These are phyloP conservation scores for Pardosa pseudoannulata DNA, from an alignment of 2,888 invertebrate species.

Conservation along the genomic window DNA sequence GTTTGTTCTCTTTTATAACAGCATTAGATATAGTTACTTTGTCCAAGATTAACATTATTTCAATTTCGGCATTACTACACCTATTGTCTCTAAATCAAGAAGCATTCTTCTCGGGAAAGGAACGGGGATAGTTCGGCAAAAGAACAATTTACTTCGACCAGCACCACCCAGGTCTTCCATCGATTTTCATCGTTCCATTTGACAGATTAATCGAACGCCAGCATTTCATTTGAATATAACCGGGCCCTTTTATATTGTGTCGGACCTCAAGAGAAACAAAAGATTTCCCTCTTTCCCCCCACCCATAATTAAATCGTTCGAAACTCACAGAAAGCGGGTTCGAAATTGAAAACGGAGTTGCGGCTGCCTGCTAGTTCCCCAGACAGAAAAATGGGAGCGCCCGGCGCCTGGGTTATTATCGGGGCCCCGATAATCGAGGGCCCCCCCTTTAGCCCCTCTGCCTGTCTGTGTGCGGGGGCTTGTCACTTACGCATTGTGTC, in stretches of 20 bases:
- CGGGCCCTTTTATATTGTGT: neutral
- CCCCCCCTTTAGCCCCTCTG: neutral
- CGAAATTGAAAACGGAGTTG: slow-evolving; percentile 10
- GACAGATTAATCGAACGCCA: slow-evolving; percentile 9
- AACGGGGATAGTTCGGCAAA: too few relatives aligned
- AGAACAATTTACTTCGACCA: neutral
- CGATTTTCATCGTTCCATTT: neutral
- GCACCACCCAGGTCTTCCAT: neutral
- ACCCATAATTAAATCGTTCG: slow-evolving; percentile 23
- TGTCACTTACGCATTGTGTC: slow-evolving; percentile 12
- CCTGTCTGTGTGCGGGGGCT: neutral
- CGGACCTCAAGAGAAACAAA: neutral
- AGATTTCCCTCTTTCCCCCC: neutral
- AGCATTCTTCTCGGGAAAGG: neutral
- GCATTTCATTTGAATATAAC: slow-evolving; percentile 2
- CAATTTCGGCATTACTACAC: neutral
- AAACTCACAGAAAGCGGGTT: neutral
- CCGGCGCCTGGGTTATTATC: slow-evolving; percentile 7
- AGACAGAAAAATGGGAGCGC: slow-evolving; percentile 7
- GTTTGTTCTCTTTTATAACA: too few relatives aligned
- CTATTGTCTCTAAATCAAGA: neutral
- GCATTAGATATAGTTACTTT: too few relatives aligned
- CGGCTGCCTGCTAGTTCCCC: neutral
- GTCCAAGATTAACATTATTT: neutral
- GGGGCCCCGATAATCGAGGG: neutral